Evolutionary conservation across 2,797 vertebrate species (phyloP).

Genomic region (Chiloscyllium punctatum): DNA sequence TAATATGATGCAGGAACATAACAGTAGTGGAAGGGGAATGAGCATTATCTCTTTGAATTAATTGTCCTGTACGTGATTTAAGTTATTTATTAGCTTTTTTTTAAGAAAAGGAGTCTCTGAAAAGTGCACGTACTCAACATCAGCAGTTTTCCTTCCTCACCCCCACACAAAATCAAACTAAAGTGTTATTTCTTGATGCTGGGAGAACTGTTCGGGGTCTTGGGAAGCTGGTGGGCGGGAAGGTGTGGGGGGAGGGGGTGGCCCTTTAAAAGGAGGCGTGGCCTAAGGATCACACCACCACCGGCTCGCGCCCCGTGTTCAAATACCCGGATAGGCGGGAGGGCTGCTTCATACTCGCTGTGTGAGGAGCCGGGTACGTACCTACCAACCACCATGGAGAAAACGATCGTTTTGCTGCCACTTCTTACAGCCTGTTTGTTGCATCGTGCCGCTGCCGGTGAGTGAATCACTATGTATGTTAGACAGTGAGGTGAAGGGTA

Average conservation of each 20-base stretch:
- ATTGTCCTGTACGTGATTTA: neutral
- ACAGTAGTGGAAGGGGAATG: neutral
- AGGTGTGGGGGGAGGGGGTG: neutral
- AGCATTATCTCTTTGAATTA: neutral
- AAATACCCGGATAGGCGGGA: constrained; percentile 33
- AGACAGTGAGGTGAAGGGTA: neutral
- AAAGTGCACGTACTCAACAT: too few species aligned
- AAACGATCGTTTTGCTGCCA: neutral
- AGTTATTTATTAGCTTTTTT: neutral
- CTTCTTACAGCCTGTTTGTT: neutral
- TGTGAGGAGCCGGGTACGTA: neutral
- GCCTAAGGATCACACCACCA: neutral
- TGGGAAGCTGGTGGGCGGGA: neutral
- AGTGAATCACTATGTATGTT: neutral
- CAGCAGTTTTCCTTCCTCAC: too few species aligned
- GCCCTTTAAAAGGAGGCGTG: neutral
- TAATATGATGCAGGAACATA: too few species aligned
- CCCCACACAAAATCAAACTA: neutral
- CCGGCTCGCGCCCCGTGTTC: neutral
- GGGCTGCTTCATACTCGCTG: neutral
- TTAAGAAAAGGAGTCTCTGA: too few species aligned
- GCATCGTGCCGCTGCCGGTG: neutral
- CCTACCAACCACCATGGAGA: neutral
- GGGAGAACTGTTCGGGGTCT: too few species aligned
- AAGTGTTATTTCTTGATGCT: neutral